Percentiles rank a stretch among this genome's conserved stretches.
These are phyloP conservation scores for Sebastes cheni DNA, from an alignment of 2,797 vertebrate genomes.

Conservation along the genomic window DNA sequence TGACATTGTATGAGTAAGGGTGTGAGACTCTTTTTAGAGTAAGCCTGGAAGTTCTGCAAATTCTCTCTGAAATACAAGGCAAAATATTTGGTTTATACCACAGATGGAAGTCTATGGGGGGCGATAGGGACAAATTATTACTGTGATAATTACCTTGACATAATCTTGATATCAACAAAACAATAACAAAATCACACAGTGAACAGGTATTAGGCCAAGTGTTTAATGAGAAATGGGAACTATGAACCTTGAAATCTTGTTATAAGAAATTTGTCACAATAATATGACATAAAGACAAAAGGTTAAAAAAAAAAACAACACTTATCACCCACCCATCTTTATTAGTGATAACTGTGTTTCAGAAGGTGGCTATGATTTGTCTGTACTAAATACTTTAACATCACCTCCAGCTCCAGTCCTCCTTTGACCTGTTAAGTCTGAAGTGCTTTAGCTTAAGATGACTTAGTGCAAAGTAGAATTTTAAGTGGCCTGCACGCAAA, in stretches of 20 bases:
- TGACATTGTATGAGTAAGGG: conserved; percentile 6
- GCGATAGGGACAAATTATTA: conserved; percentile 6
- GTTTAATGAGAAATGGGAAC: not conserved
- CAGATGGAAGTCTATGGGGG: not conserved
- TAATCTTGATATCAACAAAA: conserved; percentile 6
- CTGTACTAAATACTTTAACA: not conserved
- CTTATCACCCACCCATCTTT: not conserved
- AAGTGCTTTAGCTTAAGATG: conserved; percentile 7
- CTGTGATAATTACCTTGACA: conserved; percentile 2
- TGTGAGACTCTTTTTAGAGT: not conserved
- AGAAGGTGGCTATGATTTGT: not conserved
- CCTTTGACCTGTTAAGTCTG: conserved; percentile 4
- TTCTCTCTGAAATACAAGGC: not conserved
- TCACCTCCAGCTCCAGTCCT: not conserved
- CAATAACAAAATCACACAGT: not conserved
- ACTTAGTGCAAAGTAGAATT: conserved; percentile 16
- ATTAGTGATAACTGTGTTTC: not conserved
- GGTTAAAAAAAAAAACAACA: not conserved
- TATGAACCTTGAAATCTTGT: not conserved
- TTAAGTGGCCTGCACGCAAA: conserved; percentile 3
- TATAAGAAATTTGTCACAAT: not conserved
- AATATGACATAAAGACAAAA: not conserved
- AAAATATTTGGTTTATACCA: not conserved
- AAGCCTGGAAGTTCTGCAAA: not conserved
- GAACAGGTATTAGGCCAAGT: not conserved